Evolutionary conservation across 1,140 invertebrate genomes (phyloP).

Genomic region (Bombus haemorrhoidalis): DNA sequence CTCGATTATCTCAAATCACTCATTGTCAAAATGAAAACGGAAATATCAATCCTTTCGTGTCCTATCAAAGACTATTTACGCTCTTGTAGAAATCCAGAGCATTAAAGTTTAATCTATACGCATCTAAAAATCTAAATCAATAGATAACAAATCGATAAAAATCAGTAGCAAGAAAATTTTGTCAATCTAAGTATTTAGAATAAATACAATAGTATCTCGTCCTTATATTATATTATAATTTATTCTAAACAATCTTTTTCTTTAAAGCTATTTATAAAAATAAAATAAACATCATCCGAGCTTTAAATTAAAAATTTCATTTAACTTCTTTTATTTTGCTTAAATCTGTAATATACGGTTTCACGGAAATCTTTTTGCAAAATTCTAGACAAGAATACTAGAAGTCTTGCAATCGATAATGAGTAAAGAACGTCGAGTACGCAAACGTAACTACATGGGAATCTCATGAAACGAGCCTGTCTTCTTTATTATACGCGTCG

Average conservation of each 20-base stretch:
- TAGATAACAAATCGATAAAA: too few species aligned
- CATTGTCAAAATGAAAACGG: not conserved
- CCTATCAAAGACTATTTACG: not conserved
- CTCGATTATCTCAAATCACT: not conserved
- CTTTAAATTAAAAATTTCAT: too few species aligned
- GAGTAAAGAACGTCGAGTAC: not conserved
- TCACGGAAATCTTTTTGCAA: not conserved
- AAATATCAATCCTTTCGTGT: not conserved
- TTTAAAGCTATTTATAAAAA: not conserved
- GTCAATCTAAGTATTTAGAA: too few species aligned
- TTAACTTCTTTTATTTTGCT: not conserved
- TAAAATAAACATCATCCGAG: too few species aligned
- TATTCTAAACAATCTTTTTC: not conserved
- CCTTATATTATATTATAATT: not conserved
- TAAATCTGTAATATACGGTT: not conserved
- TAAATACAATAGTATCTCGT: too few species aligned
- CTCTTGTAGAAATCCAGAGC: too few species aligned
- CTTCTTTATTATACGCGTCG: constrained; percentile 12
- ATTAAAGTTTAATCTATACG: not conserved
- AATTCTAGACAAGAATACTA: not conserved
- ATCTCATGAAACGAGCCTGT: not conserved
- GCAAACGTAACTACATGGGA: not conserved
- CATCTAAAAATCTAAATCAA: not conserved
- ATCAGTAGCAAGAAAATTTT: too few species aligned
- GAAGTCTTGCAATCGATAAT: not conserved